A percentile compares a stretch with the other conserved stretches of the same genome.
Evolutionary conservation across 2,888 invertebrate species (phyloP).

Genomic region (Dorcus parallelipipedus): DNA sequence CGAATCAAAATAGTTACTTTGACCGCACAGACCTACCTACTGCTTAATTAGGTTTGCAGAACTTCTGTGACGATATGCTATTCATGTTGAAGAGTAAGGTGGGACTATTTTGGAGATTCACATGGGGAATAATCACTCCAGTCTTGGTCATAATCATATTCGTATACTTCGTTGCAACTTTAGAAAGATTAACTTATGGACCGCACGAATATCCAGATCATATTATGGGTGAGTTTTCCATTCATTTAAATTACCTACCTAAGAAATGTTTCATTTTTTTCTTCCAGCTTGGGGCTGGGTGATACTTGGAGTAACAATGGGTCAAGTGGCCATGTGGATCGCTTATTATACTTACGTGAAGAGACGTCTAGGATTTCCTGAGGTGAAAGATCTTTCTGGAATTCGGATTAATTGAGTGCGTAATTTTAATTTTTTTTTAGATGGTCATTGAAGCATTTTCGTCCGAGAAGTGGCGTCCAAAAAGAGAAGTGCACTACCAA

Average conservation of each 20-base stretch:
- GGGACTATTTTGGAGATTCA: conserved; percentile 72
- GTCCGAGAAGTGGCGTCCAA: too few relatives aligned
- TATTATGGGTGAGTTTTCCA: conserved; percentile 44
- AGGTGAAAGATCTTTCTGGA: not conserved
- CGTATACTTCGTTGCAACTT: conserved; percentile 63
- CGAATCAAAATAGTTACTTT: not conserved
- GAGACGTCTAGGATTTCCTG: not conserved
- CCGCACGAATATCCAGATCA: conserved; percentile 56
- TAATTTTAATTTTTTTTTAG: too few relatives aligned
- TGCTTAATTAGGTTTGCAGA: conserved; percentile 44
- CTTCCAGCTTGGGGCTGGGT: not conserved
- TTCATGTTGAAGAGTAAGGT: conserved; percentile 71
- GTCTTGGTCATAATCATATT: conserved; percentile 66
- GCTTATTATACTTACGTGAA: not conserved
- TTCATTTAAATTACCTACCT: not conserved
- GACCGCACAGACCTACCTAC: not conserved
- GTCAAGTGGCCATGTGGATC: not conserved
- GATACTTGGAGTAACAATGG: not conserved
- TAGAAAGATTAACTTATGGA: conserved; percentile 60
- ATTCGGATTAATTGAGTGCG: too few relatives aligned
- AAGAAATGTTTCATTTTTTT: not conserved
- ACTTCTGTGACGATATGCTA: conserved; percentile 67
- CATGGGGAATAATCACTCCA: conserved; percentile 74
- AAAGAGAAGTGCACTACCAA: too few relatives aligned
- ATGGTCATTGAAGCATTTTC: too few relatives aligned